These are phyloP conservation scores for Eremophila alpestris DNA, from an alignment of 2,797 vertebrate genomes.

Conservation along the genomic window DNA sequence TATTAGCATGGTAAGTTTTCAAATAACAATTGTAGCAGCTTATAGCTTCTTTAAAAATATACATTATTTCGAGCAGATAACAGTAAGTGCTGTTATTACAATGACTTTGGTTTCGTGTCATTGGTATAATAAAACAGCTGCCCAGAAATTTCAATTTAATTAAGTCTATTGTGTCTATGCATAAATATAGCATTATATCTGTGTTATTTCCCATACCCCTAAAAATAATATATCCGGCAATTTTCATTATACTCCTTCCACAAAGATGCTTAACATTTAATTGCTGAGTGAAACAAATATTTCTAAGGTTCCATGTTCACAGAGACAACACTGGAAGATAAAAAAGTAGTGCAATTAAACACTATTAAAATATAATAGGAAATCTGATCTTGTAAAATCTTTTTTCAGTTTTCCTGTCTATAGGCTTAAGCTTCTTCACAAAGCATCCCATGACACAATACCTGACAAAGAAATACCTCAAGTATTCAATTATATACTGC, in stretches of 20 bases:
- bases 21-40: neutral
- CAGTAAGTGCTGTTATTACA: neutral
- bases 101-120: neutral
- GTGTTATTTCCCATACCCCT: neutral
- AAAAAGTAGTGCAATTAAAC: neutral
- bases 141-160: slow-evolving; percentile 28
- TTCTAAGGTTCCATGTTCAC: neutral
- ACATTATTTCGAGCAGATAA: neutral
- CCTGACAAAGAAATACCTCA: neutral
- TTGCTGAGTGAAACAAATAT: neutral
- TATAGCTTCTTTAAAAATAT: neutral
- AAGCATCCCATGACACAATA: neutral
- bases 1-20: neutral
- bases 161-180: neutral
- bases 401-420: neutral
- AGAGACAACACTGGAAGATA: neutral
- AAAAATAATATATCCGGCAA: neutral
- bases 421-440: neutral
- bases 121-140: slow-evolving; percentile 5
- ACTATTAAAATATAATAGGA: neutral
- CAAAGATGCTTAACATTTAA: slow-evolving; percentile 4
- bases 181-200: slow-evolving; percentile 11
- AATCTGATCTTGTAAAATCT: neutral
- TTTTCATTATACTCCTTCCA: neutral
- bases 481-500: neutral